A percentile compares a stretch with the other conserved stretches of the same genome.
Conservation (phyloP, 2,113 vertebrate species). For the Indri indri region DNA sequence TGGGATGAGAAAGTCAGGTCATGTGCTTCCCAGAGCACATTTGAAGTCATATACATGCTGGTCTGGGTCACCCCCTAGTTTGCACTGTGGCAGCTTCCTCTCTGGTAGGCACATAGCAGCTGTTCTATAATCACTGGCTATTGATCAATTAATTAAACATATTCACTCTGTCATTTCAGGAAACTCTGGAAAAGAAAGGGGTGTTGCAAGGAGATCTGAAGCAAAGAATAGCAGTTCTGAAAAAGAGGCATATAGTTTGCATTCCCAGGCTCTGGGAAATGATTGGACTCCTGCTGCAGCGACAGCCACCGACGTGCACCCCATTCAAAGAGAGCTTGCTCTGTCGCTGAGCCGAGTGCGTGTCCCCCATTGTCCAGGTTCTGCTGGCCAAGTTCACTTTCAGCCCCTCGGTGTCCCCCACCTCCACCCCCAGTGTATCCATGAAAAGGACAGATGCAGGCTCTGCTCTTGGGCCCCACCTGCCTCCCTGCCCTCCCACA, state of each 20-base stretch:
- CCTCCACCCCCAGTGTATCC: background rate
- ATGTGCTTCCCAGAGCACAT: background rate
- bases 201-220: slow-evolving; percentile 13
- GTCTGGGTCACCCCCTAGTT: background rate
- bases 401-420: background rate
- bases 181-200: background rate
- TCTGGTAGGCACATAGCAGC: background rate
- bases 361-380: background rate
- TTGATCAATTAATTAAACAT: slow-evolving; percentile 55
- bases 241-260: background rate
- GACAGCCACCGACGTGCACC: no score
- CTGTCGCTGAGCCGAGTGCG: background rate
- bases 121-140: slow-evolving; percentile 40
- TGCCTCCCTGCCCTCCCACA: background rate
- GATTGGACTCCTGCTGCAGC: background rate
- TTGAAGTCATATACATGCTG: background rate
- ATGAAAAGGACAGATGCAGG: background rate
- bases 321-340: background rate
- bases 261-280: background rate
- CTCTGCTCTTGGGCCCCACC: background rate
- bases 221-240: background rate
- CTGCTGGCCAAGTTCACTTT: background rate
- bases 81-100: background rate
- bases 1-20: background rate
- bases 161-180: slow-evolving; percentile 23